phyloP scores from a whole-genome alignment of 37 sponge, comb jelly and placozoan species.

The Beroe ovata region DNA sequence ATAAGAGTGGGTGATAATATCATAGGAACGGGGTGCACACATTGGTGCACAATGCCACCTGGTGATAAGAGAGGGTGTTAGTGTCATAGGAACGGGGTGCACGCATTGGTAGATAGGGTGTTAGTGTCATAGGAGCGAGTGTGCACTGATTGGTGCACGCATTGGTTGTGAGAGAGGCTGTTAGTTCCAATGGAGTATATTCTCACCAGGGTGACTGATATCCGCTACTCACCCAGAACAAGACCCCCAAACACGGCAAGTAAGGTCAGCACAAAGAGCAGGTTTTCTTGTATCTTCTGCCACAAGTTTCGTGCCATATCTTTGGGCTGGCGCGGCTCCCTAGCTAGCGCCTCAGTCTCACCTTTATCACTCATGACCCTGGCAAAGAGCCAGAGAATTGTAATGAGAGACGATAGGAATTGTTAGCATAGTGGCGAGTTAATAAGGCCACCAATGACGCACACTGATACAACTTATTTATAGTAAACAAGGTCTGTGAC shows the following conservation, averaged over 20 bases:
- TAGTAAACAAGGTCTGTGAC: too few species aligned
- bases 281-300: slow-evolving; percentile 68
- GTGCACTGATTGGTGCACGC: slow-evolving; percentile 8
- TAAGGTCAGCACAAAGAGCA: slow-evolving; percentile 80
- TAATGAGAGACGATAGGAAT: too few species aligned
- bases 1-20: slow-evolving; percentile 39
- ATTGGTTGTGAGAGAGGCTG: background rate
- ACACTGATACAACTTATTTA: too few species aligned
- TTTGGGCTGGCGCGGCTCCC: background rate
- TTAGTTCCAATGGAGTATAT: slow-evolving; percentile 27
- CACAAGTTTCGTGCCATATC: background rate
- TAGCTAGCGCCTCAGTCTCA: background rate
- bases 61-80: too few species aligned
- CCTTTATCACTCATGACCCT: background rate
- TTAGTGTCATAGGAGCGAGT: slow-evolving; percentile 63
- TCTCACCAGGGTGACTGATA: background rate
- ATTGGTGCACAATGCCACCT: slow-evolving; percentile 70
- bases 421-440: too few species aligned
- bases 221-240: slow-evolving; percentile 61
- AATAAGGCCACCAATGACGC: too few species aligned
- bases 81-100: too few species aligned
- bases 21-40: slow-evolving; percentile 29
- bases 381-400: too few species aligned
- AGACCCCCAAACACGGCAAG: slow-evolving; percentile 75
- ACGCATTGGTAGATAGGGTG: background rate